Base-by-base conservation (phyloP, 64 coral and sea anemone genomes). In the Pocillopora damicornis region DNA sequence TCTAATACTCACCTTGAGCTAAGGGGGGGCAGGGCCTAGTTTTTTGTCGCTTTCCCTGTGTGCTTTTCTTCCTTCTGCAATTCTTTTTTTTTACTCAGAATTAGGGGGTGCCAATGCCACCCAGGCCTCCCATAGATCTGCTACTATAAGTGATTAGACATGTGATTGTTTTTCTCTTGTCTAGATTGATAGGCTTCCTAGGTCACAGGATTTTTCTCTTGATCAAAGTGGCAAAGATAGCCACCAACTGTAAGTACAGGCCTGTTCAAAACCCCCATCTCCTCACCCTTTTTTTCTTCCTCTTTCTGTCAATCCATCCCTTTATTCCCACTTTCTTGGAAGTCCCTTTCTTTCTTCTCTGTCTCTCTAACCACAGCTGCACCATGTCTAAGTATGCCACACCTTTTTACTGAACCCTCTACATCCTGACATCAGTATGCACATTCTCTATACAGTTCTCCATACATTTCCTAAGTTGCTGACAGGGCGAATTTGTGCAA, bases 191-290 rank as follows among this genome's bases (percentile, higher is more conserved):
- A 11, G 12, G 71, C 63, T 8, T 73, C 20, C 18, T n/a, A 84
- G 42, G n/a, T 18, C 20, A 15, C 37, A 72, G 17, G 64, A 84
- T 73, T 37, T 57, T 45, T 42, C 81, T 10, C 17, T 84, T 66
- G 81, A 84, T 72, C 37, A 58, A 65, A 72, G 51, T 65, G 63
- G 81, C 0, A 67, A 72, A 71, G 61, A 84, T 58, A 35, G 20
- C 2, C 81, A 73, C 45, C 63, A 72, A 9, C 16, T 45, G 81
- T 84, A 66, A 84, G 81, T 84, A 59, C 9, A 5, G 20, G 5
- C 22, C 2, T 9, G 20, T 66, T 17, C 20, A 15, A 15, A 20
- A 18, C 1, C 15, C 15, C 15, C 14, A 5, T 66, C 63, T 66
- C 15, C 20, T 66, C 63, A 5, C 23, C 23, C 20, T 23, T 69